Conservation (phyloP, 2,113 vertebrate genomes). For the Dromaius novaehollandiae region DNA sequence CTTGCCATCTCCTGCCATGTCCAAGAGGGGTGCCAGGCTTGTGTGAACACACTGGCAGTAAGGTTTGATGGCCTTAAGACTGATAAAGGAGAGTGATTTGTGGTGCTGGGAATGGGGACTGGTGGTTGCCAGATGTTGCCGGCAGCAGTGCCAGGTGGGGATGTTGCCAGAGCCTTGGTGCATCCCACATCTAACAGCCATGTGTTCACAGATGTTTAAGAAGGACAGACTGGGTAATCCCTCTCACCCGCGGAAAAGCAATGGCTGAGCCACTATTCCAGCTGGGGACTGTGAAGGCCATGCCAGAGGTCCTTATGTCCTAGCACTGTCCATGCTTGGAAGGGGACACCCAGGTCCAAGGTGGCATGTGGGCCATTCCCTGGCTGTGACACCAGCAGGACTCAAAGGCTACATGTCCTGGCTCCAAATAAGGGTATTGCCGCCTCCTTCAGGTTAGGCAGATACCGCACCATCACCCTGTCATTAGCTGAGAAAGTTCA, state of each 20-base stretch:
- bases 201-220: neutral
- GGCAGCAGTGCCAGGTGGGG: neutral
- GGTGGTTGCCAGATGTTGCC: neutral
- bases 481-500: neutral
- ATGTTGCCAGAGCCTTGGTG: neutral
- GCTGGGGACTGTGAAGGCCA: neutral
- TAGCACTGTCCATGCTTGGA: neutral
- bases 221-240: neutral
- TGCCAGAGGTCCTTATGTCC: neutral
- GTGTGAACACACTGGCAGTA: neutral
- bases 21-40: neutral
- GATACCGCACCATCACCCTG: neutral
- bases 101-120: neutral
- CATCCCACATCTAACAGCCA: rapidly evolving
- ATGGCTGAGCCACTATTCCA: neutral
- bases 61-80: neutral
- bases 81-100: neutral
- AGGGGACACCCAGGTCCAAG: neutral
- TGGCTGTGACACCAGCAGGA: neutral
- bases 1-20: neutral
- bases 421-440: neutral
- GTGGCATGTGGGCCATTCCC: neutral
- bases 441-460: neutral
- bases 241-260: neutral
- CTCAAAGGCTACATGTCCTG: neutral